Conservation (phyloP, 64 coral and sea anemone genomes). For the Pocillopora verrucosa region DNA sequence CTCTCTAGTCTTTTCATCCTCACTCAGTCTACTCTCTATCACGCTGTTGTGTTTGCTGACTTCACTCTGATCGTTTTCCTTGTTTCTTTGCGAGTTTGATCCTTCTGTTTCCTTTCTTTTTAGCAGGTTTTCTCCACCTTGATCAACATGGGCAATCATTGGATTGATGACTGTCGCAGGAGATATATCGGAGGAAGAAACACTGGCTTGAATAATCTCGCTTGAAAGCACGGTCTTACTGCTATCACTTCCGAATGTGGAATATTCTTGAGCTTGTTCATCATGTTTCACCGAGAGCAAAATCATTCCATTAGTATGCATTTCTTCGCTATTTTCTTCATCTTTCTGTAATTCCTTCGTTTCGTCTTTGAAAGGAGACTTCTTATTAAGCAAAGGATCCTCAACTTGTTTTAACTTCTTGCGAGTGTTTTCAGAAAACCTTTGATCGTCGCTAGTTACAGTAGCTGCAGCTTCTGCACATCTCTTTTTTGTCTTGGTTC, state of each 20-base stretch:
- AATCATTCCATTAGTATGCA: neutral
- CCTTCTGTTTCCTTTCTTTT: neutral
- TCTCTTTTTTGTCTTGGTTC: neutral
- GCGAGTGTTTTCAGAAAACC: neutral
- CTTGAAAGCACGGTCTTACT: neutral
- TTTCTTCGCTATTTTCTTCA: neutral
- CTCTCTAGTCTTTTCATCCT: neutral
- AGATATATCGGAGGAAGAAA: neutral
- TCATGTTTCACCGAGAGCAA: neutral
- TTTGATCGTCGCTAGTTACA: neutral
- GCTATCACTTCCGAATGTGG: neutral
- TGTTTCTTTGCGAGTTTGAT: neutral
- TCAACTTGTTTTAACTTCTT: conserved; percentile 22
- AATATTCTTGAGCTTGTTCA: neutral
- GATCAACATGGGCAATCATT: neutral
- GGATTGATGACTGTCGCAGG: conserved; percentile 2
- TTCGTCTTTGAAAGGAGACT: neutral
- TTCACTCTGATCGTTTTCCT: neutral
- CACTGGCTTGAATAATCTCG: conserved; percentile 15
- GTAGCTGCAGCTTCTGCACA: neutral
- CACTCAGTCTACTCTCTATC: neutral
- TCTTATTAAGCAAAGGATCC: neutral
- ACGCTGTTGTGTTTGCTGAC: neutral
- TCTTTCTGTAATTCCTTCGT: neutral
- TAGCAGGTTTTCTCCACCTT: neutral